These are phyloP conservation scores for Syrista parreyssii DNA, from an alignment of 2,888 invertebrate genomes.

Conservation along the genomic window DNA sequence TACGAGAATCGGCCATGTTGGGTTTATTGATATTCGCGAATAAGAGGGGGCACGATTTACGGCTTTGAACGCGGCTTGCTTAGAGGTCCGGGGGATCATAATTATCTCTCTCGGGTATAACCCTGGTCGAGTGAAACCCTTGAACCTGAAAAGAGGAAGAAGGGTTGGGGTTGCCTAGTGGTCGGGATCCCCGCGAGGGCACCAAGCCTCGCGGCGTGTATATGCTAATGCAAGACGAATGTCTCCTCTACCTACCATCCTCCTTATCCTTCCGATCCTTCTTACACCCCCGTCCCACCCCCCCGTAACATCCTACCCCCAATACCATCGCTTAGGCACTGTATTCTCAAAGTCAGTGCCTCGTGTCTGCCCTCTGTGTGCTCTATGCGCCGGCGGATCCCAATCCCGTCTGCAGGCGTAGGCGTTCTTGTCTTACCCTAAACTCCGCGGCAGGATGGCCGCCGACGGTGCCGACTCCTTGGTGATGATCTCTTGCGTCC, in stretches of 20 bases:
- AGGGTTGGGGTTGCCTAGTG: not conserved
- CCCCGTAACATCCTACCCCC: not conserved
- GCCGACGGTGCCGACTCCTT: constrained; percentile 26
- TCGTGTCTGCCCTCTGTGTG: constrained; percentile 26
- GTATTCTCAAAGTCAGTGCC: constrained; percentile 39
- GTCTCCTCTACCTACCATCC: constrained; percentile 51
- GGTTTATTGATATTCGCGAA: not conserved
- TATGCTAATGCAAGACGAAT: constrained; percentile 67
- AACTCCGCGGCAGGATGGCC: constrained; percentile 56
- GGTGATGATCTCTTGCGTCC: constrained; percentile 52
- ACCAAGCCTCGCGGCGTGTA: constrained; percentile 56
- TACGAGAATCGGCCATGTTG: not conserved
- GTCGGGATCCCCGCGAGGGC: constrained; percentile 26
- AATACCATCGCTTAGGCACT: constrained; percentile 15
- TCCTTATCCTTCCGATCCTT: constrained; percentile 30
- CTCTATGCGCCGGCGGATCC: constrained; percentile 14
- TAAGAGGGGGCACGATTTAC: not conserved
- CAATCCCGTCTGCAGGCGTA: constrained; percentile 30
- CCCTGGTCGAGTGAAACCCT: not conserved
- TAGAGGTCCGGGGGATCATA: not conserved
- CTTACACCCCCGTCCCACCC: constrained; percentile 5
- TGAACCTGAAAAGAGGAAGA: not conserved
- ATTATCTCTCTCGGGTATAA: not conserved
- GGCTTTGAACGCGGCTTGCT: not conserved
- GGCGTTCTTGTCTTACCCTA: constrained; percentile 55